These are phyloP conservation scores for Aegithalos caudatus DNA, from an alignment of 2,113 vertebrate species.

Conservation along the genomic window DNA sequence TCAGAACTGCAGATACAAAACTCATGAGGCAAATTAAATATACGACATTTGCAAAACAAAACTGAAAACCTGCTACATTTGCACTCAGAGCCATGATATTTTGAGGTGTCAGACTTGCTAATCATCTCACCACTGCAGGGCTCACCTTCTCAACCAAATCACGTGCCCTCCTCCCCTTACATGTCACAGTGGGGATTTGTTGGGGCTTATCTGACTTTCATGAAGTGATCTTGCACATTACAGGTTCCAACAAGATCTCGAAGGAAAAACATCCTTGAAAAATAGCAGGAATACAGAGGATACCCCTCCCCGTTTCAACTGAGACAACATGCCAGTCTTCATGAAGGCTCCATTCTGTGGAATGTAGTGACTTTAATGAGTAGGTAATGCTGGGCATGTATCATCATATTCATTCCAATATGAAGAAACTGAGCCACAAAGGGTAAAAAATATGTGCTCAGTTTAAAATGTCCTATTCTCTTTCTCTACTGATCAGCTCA, in stretches of 20 bases:
- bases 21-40: neutral
- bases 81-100: neutral
- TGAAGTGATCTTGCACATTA: neutral
- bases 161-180: neutral
- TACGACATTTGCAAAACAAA: neutral
- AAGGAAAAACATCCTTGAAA: neutral
- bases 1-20: neutral
- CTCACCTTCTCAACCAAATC: neutral
- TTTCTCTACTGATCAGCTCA: neutral
- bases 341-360: neutral
- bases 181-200: neutral
- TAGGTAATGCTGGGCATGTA: neutral
- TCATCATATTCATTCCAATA: neutral
- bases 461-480: neutral
- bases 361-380: neutral
- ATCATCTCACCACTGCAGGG: neutral
- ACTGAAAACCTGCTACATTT: neutral
- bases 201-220: neutral
- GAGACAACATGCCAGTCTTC: neutral
- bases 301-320: rapidly evolving
- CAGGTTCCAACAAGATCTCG: neutral
- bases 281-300: neutral
- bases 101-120: neutral
- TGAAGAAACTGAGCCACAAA: neutral
- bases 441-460: neutral